Percentiles rank a stretch among this genome's conserved stretches.
Evolutionary conservation across 2,797 vertebrate species (phyloP).

Genomic region (Arrhamphus sclerolepis): DNA sequence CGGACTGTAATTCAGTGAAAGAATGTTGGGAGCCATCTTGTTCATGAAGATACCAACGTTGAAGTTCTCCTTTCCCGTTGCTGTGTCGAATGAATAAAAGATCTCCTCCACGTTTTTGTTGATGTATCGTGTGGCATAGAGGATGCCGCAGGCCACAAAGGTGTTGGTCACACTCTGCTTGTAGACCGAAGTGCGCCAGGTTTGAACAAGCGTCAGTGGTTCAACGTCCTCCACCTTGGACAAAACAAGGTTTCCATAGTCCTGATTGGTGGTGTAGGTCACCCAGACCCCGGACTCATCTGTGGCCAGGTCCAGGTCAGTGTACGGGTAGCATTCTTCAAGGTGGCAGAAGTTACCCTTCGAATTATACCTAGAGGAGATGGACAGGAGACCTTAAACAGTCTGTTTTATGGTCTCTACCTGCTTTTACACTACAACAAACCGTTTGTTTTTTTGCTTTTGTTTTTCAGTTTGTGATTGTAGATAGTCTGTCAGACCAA

Average conservation of each 20-base stretch:
- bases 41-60: conserved; percentile 66
- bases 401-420: too few relatives aligned
- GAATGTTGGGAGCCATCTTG: conserved; percentile 72
- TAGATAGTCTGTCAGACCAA: neutral
- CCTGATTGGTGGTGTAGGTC: conserved; percentile 66
- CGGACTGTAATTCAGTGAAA: conserved; percentile 73
- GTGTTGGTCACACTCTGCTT: conserved; percentile 75
- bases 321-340: conserved; percentile 62
- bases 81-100: conserved; percentile 78
- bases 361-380: conserved; percentile 62
- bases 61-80: conserved; percentile 66
- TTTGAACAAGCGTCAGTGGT: conserved; percentile 34
- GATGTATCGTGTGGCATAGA: conserved; percentile 77
- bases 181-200: conserved; percentile 75
- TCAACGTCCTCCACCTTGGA: conserved; percentile 56
- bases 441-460: too few relatives aligned
- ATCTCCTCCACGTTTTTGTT: conserved; percentile 70
- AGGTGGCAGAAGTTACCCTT: conserved; percentile 75
- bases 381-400: too few relatives aligned
- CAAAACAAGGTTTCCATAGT: conserved; percentile 77
- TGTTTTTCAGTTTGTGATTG: too few relatives aligned
- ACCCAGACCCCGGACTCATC: conserved; percentile 81
- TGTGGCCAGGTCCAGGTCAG: conserved; percentile 78
- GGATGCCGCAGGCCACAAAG: conserved; percentile 77
- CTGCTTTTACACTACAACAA: neutral